These are phyloP conservation scores for Callimico goeldii DNA, from an alignment of 2,797 vertebrate species.

Conservation along the genomic window DNA sequence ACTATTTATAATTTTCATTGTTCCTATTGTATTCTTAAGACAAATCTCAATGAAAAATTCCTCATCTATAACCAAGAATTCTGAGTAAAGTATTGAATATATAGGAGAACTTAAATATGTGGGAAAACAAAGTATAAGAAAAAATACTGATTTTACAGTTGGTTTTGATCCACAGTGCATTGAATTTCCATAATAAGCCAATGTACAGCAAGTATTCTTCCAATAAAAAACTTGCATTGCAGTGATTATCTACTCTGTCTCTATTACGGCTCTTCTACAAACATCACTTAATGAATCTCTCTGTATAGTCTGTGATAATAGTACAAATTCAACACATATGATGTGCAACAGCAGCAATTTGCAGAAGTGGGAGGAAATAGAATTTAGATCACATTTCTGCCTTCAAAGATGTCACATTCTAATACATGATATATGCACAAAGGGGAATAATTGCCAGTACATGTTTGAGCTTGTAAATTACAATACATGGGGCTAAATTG, in stretches of 20 bases:
- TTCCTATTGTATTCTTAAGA: conserved; percentile 9
- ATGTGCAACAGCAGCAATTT: not conserved
- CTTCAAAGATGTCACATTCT: not conserved
- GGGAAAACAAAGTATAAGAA: not conserved
- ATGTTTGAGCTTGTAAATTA: not conserved
- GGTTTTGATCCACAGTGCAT: not conserved
- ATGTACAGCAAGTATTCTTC: not conserved
- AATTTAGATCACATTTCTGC: not conserved
- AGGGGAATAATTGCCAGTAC: not conserved
- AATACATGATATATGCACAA: not conserved
- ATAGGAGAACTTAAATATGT: conserved; percentile 16
- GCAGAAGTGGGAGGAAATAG: not conserved
- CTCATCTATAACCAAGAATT: not conserved
- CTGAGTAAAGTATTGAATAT: not conserved
- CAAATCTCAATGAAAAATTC: not conserved
- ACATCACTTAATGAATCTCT: not conserved
- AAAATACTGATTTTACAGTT: not conserved
- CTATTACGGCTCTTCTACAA: not conserved
- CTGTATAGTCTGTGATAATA: not conserved
- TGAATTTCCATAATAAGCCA: not conserved
- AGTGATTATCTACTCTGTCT: not conserved
- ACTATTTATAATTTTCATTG: conserved; percentile 30
- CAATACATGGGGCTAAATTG: not conserved
- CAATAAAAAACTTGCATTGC: not conserved
- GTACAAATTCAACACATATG: not conserved